Evolutionary conservation across 2,888 invertebrate genomes (phyloP), one percentile per base, ranked within the genome.

Genomic region (Myopa testacea): DNA sequence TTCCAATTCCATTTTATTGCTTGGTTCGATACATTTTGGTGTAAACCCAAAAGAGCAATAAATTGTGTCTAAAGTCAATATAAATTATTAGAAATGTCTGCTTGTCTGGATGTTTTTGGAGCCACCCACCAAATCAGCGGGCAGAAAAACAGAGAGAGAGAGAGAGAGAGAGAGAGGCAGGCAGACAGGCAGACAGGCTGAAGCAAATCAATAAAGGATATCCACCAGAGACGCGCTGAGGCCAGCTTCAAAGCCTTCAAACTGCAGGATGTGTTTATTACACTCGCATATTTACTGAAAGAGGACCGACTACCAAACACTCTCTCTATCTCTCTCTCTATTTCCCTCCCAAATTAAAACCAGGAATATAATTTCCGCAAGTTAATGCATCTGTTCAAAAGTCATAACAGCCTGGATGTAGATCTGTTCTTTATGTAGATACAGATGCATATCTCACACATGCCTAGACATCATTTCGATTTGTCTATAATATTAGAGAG

Each of bases 161-260:
- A 8, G 6, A 8, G 45, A 8, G 45, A 45, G 3, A 45, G 10
- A 45, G 45, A 10, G 45, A 1, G 45, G 45, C 6, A 10, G 45
- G 34, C 63, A 63, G 63, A 63, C 6, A 10, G 45, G 34, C 63
- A 63, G 63, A 63, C 63, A 63, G 0, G 37, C 63, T 34, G 7
- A 37, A 63, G 63, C 63, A 63, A 63, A 63, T 63, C 63, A 63
- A 63, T 63, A 63, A 63, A 63, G 63, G 63, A 63, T 34, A 63
- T 63, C 63, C 63, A 34, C 63, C 12, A 63, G 63, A 63, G 63
- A 63, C 63, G 14, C 63, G 45, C 45, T 45, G 45, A 6, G 0
- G 10, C 45, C 6, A 45, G 10, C 45, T 63, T 10, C 63, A 60
- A 60, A 26, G 60, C 60, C 26, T 16, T 60, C 26, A 26, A 63